These are phyloP conservation scores for Paradoxurus hermaphroditus DNA, from an alignment of 2,113 vertebrate genomes.

Conservation along the genomic window DNA sequence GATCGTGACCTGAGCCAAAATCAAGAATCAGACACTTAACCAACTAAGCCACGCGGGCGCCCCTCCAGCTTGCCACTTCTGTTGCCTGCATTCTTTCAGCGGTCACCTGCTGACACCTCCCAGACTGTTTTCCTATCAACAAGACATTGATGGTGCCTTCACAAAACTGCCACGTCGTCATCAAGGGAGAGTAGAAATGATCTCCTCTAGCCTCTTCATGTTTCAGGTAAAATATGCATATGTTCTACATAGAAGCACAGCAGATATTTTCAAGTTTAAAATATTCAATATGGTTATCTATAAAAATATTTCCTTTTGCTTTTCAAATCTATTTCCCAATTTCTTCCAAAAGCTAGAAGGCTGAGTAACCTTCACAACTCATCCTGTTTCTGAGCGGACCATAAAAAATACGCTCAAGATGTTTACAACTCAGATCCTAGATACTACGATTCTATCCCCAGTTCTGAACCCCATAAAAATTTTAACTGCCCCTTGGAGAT, in stretches of 20 bases:
- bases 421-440: not conserved
- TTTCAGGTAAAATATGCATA: not conserved
- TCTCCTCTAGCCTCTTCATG: not conserved
- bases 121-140: not conserved
- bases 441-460: not conserved
- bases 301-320: not conserved
- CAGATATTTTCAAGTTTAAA: not conserved
- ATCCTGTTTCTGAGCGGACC: not conserved
- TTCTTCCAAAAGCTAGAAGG: not conserved
- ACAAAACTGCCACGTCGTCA: not conserved
- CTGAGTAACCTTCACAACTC: not conserved
- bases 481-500: not conserved
- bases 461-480: not conserved
- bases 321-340: not conserved
- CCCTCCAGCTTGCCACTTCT: not conserved
- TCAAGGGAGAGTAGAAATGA: not conserved
- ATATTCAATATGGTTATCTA: not conserved
- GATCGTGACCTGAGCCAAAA: no score
- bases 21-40: no score
- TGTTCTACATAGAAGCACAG: not conserved
- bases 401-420: not conserved
- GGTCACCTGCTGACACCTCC: no score
- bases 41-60: no score
- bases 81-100: not conserved
- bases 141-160: not conserved